Conservation (phyloP, 2,797 vertebrate genomes). For the Microcaecilia unicolor region DNA sequence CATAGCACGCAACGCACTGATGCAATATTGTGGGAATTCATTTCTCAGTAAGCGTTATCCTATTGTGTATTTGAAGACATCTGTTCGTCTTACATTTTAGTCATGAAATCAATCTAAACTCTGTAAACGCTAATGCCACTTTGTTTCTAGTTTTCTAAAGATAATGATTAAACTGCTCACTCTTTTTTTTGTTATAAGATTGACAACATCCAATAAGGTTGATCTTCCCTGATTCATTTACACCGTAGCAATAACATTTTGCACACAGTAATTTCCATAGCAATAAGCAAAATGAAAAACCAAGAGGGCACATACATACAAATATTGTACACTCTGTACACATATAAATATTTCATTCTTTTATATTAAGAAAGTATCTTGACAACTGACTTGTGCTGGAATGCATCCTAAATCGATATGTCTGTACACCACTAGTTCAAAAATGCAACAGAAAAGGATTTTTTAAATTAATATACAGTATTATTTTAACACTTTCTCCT, state of each 20-base stretch:
- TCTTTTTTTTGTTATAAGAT: slow-evolving; percentile 9
- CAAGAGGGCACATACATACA: background rate
- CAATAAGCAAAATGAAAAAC: slow-evolving; percentile 16
- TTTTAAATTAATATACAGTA: too few relatives aligned
- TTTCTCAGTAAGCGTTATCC: too few relatives aligned
- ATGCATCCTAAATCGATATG: background rate
- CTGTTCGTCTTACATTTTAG: background rate
- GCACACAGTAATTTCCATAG: slow-evolving; percentile 12
- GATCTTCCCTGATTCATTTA: slow-evolving; percentile 15
- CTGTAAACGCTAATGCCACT: background rate
- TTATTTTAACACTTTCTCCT: too few relatives aligned
- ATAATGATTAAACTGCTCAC: slow-evolving; percentile 6
- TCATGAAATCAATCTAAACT: background rate
- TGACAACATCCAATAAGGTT: slow-evolving; percentile 16
- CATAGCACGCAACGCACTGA: too few relatives aligned
- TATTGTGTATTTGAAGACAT: background rate
- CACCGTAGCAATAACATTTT: slow-evolving; percentile 6
- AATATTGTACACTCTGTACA: too few relatives aligned
- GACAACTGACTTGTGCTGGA: background rate
- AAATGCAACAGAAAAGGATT: slow-evolving; percentile 3
- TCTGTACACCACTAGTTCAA: slow-evolving; percentile 14
- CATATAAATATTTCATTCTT: background rate
- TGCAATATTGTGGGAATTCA: too few relatives aligned
- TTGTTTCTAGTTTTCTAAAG: slow-evolving; percentile 6
- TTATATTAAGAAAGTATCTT: slow-evolving; percentile 4